Base-by-base conservation (phyloP, 2,888 invertebrate species). In the Boloria selene region DNA sequence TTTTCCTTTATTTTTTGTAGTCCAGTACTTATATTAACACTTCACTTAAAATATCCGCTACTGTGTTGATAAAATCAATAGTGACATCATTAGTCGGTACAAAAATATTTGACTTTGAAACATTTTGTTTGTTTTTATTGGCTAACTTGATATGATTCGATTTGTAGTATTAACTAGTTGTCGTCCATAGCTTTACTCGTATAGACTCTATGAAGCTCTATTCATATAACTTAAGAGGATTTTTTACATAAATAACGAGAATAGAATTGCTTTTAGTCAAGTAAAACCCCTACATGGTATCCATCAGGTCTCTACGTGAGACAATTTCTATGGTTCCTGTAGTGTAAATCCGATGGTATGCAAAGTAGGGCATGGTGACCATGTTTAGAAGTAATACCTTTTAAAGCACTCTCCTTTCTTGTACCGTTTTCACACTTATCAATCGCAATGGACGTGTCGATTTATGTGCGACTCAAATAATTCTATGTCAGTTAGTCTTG, bases 51-150 rank as follows among this genome's bases (percentile, higher is more conserved):
- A 59, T 59, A 59, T 59, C 50, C 31, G 59, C 59, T 59, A 59
- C 59, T 45, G 59, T 31, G 49, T 59, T 59, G 13, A 59, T 59
- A 49, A 14, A 59, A 59, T 59, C 59, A 59, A 59, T 13, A 59
- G 17, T 59, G 49, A 59, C 59, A 49, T 59, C 59, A 59, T 38
- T 31, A 17, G 47, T 2, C 47, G 10, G 7, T 38, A 10, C 31
- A 38, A 38, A 38, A 47, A 47, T 13, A 47, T 47, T n/a, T 16
- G n/a, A 47, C 31, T 47, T n/a, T n/a, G 1, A 13, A 47, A 47
- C 16, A 47, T 16, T 47, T 38, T 38, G 10, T 38, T 38, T 3
- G 31, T 38, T 38, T 38, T 38, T 38, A 38, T 10, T 38, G 31
- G 10, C 10, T 38, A 10, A 10, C 31, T 38, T 38, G 31, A 38